phyloP scores from a whole-genome alignment of 2,113 vertebrate genomes.

The Mirounga angustirostris region DNA sequence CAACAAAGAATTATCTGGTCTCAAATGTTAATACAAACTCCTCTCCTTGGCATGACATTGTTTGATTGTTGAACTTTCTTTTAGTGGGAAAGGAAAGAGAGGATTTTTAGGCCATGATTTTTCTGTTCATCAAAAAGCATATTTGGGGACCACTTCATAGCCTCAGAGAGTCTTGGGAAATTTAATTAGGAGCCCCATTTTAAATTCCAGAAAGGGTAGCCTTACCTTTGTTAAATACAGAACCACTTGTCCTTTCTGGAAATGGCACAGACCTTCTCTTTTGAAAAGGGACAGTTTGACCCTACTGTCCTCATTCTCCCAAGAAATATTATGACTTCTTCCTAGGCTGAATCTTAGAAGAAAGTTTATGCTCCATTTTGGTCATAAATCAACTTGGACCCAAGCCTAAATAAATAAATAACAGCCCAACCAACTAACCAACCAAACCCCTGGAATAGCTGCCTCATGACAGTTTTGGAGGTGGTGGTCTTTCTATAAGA shows the following conservation, averaged over 20 bases:
- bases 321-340: not conserved
- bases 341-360: not conserved
- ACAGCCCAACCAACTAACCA: not conserved
- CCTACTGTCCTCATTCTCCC: not conserved
- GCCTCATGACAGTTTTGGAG: not conserved
- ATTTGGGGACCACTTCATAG: not conserved
- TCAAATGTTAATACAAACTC: not conserved
- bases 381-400: not conserved
- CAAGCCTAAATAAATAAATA: not conserved
- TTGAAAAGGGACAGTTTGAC: not conserved
- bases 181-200: slow-evolving; percentile 30
- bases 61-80: not conserved
- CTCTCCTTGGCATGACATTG: not conserved
- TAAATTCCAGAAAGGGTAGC: not conserved
- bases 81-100: slow-evolving; percentile 1
- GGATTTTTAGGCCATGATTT: not conserved
- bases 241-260: not conserved
- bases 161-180: slow-evolving; percentile 37
- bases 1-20: not conserved
- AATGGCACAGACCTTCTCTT: not conserved
- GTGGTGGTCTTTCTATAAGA: not conserved
- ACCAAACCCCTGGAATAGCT: not conserved
- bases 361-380: not conserved
- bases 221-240: slow-evolving; percentile 26
- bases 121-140: slow-evolving; percentile 32